Evolutionary conservation across 2,113 vertebrate genomes (phyloP).

Genomic region (Brevimyrus niger): DNA sequence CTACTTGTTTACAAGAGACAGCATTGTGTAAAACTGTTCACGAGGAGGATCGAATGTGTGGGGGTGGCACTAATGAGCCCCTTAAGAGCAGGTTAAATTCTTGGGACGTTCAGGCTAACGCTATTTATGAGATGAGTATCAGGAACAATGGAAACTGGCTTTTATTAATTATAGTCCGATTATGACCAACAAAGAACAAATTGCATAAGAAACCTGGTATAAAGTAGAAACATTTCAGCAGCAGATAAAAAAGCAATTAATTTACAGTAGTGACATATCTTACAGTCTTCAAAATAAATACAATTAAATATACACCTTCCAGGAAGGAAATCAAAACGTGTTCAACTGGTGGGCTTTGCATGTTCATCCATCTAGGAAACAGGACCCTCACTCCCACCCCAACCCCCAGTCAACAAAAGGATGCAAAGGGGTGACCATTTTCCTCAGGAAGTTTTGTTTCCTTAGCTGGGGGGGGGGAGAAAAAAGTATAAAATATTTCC

Average conservation of each 20-base stretch:
- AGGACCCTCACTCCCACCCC: conserved; percentile 40
- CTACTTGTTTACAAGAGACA: background rate
- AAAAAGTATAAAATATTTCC: background rate
- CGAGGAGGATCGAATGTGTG: conserved; percentile 32
- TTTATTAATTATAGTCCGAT: conserved; percentile 42
- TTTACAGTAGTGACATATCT: conserved; percentile 72
- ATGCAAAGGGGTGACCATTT: conserved; percentile 51
- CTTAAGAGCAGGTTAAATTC: background rate
- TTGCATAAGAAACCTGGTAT: conserved; percentile 72
- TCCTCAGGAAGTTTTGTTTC: conserved; percentile 50
- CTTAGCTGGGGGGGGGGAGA: conserved; percentile 38
- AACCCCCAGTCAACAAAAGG: conserved; percentile 57
- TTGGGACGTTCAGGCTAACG: conserved; percentile 20
- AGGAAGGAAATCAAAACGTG: conserved; percentile 55
- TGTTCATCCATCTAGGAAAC: conserved; percentile 52
- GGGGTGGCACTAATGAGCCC: conserved; percentile 35
- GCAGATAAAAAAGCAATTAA: conserved; percentile 69
- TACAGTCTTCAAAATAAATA: conserved; percentile 68
- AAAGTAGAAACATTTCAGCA: conserved; percentile 70
- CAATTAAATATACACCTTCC: conserved; percentile 69
- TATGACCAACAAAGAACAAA: conserved; percentile 53
- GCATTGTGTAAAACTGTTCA: background rate
- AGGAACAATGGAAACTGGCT: conserved; percentile 41
- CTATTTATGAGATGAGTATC: conserved; percentile 25
- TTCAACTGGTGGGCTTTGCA: conserved; percentile 56